Evolutionary conservation across 2,113 vertebrate genomes (phyloP), one percentile per base, ranked within the genome.

Genomic region (Scomber colias): DNA sequence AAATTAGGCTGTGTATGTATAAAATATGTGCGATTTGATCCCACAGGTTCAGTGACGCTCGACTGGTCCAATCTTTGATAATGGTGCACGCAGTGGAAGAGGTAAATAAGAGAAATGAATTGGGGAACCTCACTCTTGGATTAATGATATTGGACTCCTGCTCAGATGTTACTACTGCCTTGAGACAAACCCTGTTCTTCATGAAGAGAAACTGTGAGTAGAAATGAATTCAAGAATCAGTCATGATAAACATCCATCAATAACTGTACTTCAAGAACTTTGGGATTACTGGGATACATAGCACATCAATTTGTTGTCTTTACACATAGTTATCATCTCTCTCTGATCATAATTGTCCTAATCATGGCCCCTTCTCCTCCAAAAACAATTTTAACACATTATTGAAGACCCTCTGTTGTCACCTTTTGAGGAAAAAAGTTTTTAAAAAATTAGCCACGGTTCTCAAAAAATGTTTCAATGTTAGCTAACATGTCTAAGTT

Each of bases 71-170:
- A 53, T 78, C 77, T 55, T 70, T 91, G 19, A 76, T 86, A 5
- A 84, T 90, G 83, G 85, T 89, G 54, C 55, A 86, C 15, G 67
- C 67, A 0, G 84, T 91, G 31, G 83, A 93, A 67, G 56, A 68
- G 3, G 64, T 88, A 44, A 91, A 93, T 61, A 55, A 68, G 48
- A 89, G 55, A 1, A 35, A 67, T 7, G 54, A 81, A 31, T 62
- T 93, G 50, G 83, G 81, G 9, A 87, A 85, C 24, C 75, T 89
- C 1, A 90, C 56, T 24, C 71, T 93, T 57, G 89, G 90, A 48
- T 92, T 91, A 78, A 63, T 8, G 30, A 82, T 90, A 53, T 46
- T 82, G 45, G 88, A 89, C 59, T 82, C 92, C 35, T 91, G 89
- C 21, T 46, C 71, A 21, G 75, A 90, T 0, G 53, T 70, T 21